Evolutionary conservation across 2,888 invertebrate species (phyloP).

Genomic region (Lepas anatifera): DNA sequence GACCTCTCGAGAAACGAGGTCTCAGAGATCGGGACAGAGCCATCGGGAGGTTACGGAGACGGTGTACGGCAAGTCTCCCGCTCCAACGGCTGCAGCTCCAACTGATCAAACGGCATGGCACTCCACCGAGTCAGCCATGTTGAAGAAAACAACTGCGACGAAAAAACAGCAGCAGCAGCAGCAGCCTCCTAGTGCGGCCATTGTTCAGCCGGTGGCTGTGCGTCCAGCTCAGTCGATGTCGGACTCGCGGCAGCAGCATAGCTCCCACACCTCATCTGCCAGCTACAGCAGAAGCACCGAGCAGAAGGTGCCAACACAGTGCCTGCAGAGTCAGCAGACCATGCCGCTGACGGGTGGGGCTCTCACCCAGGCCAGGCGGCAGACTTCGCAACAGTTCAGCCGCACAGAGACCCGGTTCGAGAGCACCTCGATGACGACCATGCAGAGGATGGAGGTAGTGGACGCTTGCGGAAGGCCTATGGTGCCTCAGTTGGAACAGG

Average conservation of each 20-base stretch:
- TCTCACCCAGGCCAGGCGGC: not conserved
- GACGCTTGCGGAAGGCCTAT: not conserved
- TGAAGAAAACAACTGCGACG: no score
- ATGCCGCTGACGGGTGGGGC: no score
- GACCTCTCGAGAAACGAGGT: not conserved
- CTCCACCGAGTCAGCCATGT: no score
- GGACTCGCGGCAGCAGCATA: not conserved
- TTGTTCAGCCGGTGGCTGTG: not conserved
- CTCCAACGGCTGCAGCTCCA: no score
- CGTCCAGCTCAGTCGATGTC: no score
- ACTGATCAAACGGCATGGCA: no score
- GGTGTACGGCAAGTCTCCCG: no score
- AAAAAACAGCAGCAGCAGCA: no score
- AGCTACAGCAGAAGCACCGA: not conserved
- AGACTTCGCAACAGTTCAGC: not conserved
- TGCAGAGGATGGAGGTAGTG: constrained; percentile 19
- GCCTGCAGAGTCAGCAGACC: no score
- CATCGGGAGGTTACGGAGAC: no score
- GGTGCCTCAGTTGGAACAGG: not conserved
- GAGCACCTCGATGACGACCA: constrained; percentile 22
- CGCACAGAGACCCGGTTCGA: constrained; percentile 15
- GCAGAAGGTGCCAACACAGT: no score
- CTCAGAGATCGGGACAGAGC: not conserved
- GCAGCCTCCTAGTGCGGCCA: not conserved
- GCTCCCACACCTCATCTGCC: not conserved